Base-by-base conservation (phyloP, 2,888 invertebrate species). In the Mythimna loreyi region DNA sequence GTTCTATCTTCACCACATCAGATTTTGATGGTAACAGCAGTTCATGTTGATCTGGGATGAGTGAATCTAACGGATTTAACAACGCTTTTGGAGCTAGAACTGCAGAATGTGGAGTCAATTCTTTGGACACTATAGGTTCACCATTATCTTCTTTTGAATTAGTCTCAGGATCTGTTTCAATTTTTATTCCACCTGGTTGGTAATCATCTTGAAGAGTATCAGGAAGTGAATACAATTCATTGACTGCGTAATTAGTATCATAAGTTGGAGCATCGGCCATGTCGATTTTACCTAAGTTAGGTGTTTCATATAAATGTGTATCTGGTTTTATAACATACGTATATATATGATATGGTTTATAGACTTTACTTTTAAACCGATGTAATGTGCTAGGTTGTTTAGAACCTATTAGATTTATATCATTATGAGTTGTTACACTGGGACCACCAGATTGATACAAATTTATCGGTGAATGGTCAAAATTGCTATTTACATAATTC, bases 251-350 rank as follows among this genome's bases (percentile, higher is more conserved):
- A 4, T 9, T 11, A 11, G 28, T 19, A 21, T 21, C 53, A 33
- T 53, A 33, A 53, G 30, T 2, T 33, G n/a, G 6, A 52, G 52
- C 19, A 28, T 28, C 28, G 28, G 28, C 28, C 28, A 28, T 28
- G 28, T 4, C 11, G 33, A 57, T 40, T 25, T 73, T 58, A 1
- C 9, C 45, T 21, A 13, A 25, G 4, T 36, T 21, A 25, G 58
- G 53, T 23, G 16, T 49, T 19, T 50, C 1, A 36, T 68, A 36
- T 47, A 50, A 28, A 23, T 23, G 5, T n/a, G 49, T 49, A 0
- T 33, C 16, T 49, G 77, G 75, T 4, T 60, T 75, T 53, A 66
- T 30, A 2, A 66, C 36, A 50, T 75, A 79, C 9, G 62, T 69
- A 23, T 74, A 64, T 21, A 57, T 11, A 19, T 68, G 43, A 45